Percentiles rank a stretch among this genome's conserved stretches.
These are phyloP conservation scores for Pseudobourletiella spinata DNA, from an alignment of 1,140 invertebrate species.

Conservation along the genomic window DNA sequence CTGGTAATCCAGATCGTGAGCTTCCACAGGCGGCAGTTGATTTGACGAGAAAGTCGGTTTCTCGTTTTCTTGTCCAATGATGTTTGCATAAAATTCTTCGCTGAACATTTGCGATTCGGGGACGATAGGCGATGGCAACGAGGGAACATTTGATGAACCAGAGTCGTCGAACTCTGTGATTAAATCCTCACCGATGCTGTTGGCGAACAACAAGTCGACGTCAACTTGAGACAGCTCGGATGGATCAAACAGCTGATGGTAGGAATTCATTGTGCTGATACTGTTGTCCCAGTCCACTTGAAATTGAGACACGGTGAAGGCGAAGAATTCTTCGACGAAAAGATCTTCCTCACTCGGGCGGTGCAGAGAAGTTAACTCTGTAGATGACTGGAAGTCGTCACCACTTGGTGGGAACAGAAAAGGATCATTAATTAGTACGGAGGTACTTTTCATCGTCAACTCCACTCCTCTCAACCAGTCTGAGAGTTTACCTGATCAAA, in stretches of 20 bases:
- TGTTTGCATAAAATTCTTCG: no score
- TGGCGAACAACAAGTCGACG: not conserved
- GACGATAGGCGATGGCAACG: no score
- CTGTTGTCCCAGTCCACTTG: not conserved
- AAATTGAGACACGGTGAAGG: not conserved
- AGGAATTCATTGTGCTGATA: not conserved
- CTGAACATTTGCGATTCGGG: no score
- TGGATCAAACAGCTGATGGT: not conserved
- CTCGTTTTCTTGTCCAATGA: no score
- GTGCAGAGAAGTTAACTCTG: conserved; percentile 27
- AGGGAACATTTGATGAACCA: no score
- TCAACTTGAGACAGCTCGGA: not conserved
- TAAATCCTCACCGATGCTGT: not conserved
- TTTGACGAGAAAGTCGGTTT: no score
- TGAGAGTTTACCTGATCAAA: no score
- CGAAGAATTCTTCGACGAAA: not conserved
- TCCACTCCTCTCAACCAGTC: no score
- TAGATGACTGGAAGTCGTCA: conserved; percentile 1
- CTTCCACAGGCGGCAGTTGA: no score
- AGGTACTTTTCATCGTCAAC: no score
- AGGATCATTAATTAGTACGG: conserved; percentile 32
- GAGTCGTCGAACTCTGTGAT: not conserved
- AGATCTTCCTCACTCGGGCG: conserved; percentile 13
- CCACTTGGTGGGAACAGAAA: conserved; percentile 30
- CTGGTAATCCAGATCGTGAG: no score